These are phyloP conservation scores for Hydractinia symbiolongicarpus DNA, from an alignment of 30 jellyfish, hydroid and myxozoan species.

Conservation along the genomic window DNA sequence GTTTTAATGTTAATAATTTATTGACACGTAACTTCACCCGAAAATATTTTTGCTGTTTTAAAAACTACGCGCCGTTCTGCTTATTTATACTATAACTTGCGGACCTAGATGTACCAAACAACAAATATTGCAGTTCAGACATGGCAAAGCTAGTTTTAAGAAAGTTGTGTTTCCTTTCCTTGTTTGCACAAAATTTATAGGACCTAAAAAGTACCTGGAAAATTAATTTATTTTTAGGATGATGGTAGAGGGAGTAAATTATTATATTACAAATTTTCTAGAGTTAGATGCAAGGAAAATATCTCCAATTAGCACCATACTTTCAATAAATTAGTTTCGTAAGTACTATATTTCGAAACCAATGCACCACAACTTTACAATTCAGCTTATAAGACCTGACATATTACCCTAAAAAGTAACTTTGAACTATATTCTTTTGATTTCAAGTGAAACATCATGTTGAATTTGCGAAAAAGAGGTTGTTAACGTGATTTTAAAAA, in stretches of 20 bases:
- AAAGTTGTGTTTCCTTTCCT: conserved; percentile 9
- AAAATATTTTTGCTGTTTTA: background rate
- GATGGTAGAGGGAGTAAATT: too few relatives aligned
- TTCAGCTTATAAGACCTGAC: background rate
- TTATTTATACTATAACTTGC: background rate
- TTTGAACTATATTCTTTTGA: background rate
- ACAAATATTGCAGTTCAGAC: conserved; percentile 6
- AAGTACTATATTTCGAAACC: background rate
- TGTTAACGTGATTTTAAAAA: conserved; percentile 1
- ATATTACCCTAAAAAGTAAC: background rate
- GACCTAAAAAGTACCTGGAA: background rate
- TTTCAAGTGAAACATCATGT: background rate
- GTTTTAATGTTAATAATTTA: background rate
- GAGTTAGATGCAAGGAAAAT: too few relatives aligned
- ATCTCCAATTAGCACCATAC: too few relatives aligned
- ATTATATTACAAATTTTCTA: too few relatives aligned
- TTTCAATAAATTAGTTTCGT: too few relatives aligned
- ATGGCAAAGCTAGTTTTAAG: conserved; percentile 5
- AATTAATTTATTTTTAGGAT: too few relatives aligned
- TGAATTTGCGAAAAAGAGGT: background rate
- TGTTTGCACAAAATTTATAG: background rate
- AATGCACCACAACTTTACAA: background rate
- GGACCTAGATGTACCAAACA: conserved; percentile 17
- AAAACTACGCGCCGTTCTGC: background rate
- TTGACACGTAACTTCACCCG: background rate